These are phyloP conservation scores for Platycnemis pennipes DNA, from an alignment of 2,888 invertebrate species.

Conservation along the genomic window DNA sequence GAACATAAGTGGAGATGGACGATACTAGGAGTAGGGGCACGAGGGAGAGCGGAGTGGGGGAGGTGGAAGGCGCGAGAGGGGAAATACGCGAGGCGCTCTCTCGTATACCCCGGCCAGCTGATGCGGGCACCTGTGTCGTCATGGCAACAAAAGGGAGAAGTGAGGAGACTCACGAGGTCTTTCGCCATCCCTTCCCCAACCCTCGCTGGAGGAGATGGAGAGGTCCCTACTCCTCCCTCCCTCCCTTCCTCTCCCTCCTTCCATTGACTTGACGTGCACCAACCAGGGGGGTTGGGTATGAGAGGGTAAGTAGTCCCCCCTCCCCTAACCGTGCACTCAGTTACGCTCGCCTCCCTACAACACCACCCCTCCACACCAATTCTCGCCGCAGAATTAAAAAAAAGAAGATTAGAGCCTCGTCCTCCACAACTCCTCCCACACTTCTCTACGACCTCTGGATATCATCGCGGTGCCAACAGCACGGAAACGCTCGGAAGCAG, in stretches of 20 bases:
- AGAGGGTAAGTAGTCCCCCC: not conserved
- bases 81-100: not conserved
- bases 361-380: not conserved
- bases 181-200: slow-evolving; percentile 25
- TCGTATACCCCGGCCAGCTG: slow-evolving; percentile 33
- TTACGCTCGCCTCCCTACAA: not conserved
- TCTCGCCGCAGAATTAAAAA: not conserved
- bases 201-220: too few species aligned
- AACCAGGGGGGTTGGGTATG: not conserved
- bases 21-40: too few species aligned
- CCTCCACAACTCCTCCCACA: not conserved
- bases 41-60: not conserved
- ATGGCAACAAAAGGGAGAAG: slow-evolving; percentile 51
- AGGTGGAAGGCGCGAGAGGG: not conserved
- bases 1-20: too few species aligned
- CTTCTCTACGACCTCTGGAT: slow-evolving; percentile 25
- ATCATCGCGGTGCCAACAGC: slow-evolving; percentile 24
- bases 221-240: not conserved
- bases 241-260: not conserved
- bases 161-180: slow-evolving; percentile 25
- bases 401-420: not conserved
- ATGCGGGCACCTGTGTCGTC: slow-evolving; percentile 64
- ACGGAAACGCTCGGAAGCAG: not conserved
- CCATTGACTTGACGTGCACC: slow-evolving; percentile 40
- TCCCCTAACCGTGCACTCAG: not conserved